Base-by-base conservation (phyloP, 2,888 invertebrate genomes). In the Drosophila testacea region DNA sequence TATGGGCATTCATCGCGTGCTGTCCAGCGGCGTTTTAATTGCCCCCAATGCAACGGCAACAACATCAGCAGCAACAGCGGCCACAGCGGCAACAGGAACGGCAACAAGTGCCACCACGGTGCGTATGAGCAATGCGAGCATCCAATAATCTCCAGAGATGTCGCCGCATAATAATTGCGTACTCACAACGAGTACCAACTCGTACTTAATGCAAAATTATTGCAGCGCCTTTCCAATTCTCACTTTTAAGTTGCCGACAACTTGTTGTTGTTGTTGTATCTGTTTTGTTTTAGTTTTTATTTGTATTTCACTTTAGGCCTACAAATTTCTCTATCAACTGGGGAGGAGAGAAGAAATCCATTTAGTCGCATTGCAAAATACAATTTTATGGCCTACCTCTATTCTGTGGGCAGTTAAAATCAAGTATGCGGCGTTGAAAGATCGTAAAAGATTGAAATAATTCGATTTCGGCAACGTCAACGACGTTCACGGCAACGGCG, bases 1-100 rank as follows among this genome's bases (percentile, higher is more conserved):
- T 83, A 88, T 85, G 87, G 87, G 89, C 85, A 85, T 88, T 83
- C 87, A 85, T 88, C 85, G 85, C 88, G 87, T 85, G 87, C 85
- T 83, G 84, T 69, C 61, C 73, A 61, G 76, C 79, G 87, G 88
- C 77, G 82, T 84, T 84, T 84, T 84, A 83, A 87, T 84, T 83
- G 83, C 86, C 79, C 63, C 65, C 77, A 67, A 59, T 65, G 73
- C 73, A 69, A 51, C 61, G 36, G 46, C 65, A 22, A 4, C 60
- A 59, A 46, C 39, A 11, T 42, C 55, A 13, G 32, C 52, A 41
- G 4, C 47, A 16, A 16, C 16, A 16, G 16, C n/a, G n/a, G n/a
- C n/a, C n/a, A n/a, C n/a, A 47, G 38, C 41, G 28, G 30, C 59
- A 60, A 65, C 65, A 57, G 60, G 69, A 66, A 66, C 65, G 50